Evolutionary conservation across 2,113 vertebrate species (phyloP).

Genomic region (Oryzias curvinotus): DNA sequence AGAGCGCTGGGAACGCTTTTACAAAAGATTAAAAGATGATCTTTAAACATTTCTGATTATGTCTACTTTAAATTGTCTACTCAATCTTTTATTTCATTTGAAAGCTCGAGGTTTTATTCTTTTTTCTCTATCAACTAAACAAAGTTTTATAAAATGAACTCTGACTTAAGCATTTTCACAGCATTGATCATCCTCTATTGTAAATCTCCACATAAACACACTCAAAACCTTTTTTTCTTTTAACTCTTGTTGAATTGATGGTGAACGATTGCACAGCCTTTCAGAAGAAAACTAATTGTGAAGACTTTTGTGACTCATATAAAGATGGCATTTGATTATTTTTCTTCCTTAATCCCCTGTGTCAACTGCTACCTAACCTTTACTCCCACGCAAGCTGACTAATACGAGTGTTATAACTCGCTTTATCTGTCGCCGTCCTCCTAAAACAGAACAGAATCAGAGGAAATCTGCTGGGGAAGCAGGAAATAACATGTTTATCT

Average conservation of each 20-base stretch:
- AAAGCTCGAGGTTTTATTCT: too few species aligned
- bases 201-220: too few species aligned
- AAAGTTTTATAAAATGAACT: too few species aligned
- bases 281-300: neutral
- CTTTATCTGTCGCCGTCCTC: neutral
- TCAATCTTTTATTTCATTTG: too few species aligned
- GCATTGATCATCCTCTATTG: too few species aligned
- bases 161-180: too few species aligned
- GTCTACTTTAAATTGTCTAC: too few species aligned
- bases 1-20: too few species aligned
- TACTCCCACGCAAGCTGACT: neutral
- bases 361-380: neutral
- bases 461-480: neutral
- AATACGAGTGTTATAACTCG: neutral
- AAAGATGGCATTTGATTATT: neutral
- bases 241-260: neutral
- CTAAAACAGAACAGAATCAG: neutral
- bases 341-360: neutral
- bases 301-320: neutral
- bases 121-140: too few species aligned
- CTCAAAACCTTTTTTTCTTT: too few species aligned
- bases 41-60: too few species aligned
- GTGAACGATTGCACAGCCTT: neutral
- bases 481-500: neutral
- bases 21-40: too few species aligned